A percentile compares a stretch with the other conserved stretches of the same genome.
Evolutionary conservation across 2,888 invertebrate species (phyloP).

Genomic region (Horisme vitalbata): DNA sequence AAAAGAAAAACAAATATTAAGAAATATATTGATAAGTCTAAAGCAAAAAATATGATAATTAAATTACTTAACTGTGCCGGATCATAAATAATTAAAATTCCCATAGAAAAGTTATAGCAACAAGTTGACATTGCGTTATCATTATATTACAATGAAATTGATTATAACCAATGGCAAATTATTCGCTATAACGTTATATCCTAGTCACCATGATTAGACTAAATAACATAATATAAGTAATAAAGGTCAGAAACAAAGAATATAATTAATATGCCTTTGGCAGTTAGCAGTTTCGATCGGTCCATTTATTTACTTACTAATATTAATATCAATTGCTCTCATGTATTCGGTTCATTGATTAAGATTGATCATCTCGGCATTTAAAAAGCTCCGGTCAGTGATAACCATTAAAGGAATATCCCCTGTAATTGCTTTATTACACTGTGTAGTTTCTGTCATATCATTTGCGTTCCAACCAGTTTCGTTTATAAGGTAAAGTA

Average conservation of each 20-base stretch:
- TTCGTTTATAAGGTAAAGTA: constrained; percentile 24
- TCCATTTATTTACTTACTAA: too few species aligned
- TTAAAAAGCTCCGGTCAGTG: background rate
- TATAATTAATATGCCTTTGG: too few species aligned
- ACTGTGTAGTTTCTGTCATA: constrained; percentile 6
- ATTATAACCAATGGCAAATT: constrained; percentile 64
- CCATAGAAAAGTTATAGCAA: constrained; percentile 64
- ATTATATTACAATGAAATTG: constrained; percentile 9
- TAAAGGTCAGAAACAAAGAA: too few species aligned
- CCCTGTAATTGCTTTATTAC: constrained; percentile 19
- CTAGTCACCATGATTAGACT: constrained; percentile 45
- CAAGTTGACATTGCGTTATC: constrained; percentile 68
- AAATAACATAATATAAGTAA: too few species aligned
- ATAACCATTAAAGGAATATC: constrained; percentile 9
- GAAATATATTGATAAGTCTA: background rate
- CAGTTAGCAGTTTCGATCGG: too few species aligned
- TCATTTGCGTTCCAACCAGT: constrained; percentile 20
- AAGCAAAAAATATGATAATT: background rate
- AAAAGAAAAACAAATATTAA: too few species aligned
- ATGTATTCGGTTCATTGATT: too few species aligned
- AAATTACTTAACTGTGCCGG: constrained; percentile 10
- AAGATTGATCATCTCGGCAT: background rate
- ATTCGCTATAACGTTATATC: constrained; percentile 63
- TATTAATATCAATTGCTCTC: too few species aligned
- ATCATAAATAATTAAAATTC: constrained; percentile 46